Evolutionary conservation across 2,113 vertebrate genomes (phyloP).

Genomic region (Chascanopsetta lugubris): DNA sequence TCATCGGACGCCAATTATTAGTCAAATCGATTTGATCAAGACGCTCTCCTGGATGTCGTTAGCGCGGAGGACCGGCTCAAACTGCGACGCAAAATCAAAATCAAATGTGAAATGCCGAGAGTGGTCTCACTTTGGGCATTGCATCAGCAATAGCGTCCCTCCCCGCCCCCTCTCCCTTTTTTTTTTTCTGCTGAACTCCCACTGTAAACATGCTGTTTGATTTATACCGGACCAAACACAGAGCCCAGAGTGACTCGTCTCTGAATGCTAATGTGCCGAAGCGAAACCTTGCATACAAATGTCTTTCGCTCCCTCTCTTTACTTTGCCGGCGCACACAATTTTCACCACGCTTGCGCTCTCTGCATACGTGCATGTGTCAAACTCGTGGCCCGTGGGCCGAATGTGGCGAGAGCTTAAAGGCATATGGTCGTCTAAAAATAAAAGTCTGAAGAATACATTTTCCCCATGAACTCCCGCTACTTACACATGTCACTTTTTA

Average conservation of each 20-base stretch:
- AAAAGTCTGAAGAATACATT: too few species aligned
- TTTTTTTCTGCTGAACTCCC: conserved; percentile 38
- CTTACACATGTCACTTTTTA: too few species aligned
- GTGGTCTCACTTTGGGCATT: conserved; percentile 25
- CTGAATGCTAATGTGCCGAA: conserved; percentile 70
- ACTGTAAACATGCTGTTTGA: conserved; percentile 69
- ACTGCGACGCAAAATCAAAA: conserved; percentile 36
- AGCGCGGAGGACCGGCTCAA: conserved; percentile 9
- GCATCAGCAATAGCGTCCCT: conserved; percentile 44
- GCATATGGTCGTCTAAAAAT: too few species aligned
- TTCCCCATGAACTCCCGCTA: too few species aligned
- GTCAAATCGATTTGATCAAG: conserved; percentile 44
- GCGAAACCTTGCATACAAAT: conserved; percentile 71
- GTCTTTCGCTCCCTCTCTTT: conserved; percentile 9
- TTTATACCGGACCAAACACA: conserved; percentile 61
- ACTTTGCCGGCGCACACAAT: conserved; percentile 41
- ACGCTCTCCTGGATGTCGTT: conserved; percentile 30
- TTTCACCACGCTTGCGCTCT: too few species aligned
- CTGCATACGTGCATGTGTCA: conserved; percentile 18
- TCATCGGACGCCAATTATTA: conserved; percentile 16
- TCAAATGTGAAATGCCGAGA: conserved; percentile 11
- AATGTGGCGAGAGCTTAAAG: too few species aligned
- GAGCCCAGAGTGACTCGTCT: conserved; percentile 55
- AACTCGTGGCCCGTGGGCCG: too few species aligned
- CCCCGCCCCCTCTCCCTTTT: too few species aligned